Evolutionary conservation across 2,888 invertebrate genomes (phyloP), one percentile per base, ranked within the genome.

Genomic region (Agrochola lota): DNA sequence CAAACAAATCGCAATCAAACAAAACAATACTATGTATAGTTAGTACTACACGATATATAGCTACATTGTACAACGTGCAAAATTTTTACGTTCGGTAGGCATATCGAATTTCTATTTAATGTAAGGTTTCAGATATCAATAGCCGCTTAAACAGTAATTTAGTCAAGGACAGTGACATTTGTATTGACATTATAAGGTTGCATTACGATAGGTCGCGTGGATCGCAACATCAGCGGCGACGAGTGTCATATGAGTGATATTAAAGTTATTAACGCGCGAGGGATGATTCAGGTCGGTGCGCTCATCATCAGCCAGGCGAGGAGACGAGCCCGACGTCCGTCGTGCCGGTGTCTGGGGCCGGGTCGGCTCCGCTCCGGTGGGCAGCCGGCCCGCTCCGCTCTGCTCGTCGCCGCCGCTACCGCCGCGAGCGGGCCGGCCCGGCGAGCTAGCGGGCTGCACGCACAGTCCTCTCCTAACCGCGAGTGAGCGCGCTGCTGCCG

Each of bases 401-500:
- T 62, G 46, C 66, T 62, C 80, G 71, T 40, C 69, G 69, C 59
- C 17, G 81, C 85, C 88, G 89, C 78, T 88, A 78, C 83, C 92
- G 92, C 91, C 77, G 85, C 81, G 87, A 89, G 90, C 87, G 85
- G 90, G 90, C 88, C 81, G 90, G 91, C 85, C 78, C 84, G 89
- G 79, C 80, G 80, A 83, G 85, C 69, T n/a, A 84, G 91, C 93
- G 90, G 88, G 83, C 87, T 92, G 87, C 92, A 93, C 93, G 94
- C 94, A 94, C 96, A 96, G 96, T 96, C 91, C 94, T 94, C 95
- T 93, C 92, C 92, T 92, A 95, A 94, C 96, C 96, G 95, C 95
- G 95, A 95, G 93, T 94, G 96, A 96, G 96, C 95, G 95, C 95
- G 96, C 95, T 95, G 96, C 95, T 95, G 91, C 91, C 91, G 94